phyloP scores from a whole-genome alignment of 2,888 invertebrate species.

The Cerastis rubricosa region DNA sequence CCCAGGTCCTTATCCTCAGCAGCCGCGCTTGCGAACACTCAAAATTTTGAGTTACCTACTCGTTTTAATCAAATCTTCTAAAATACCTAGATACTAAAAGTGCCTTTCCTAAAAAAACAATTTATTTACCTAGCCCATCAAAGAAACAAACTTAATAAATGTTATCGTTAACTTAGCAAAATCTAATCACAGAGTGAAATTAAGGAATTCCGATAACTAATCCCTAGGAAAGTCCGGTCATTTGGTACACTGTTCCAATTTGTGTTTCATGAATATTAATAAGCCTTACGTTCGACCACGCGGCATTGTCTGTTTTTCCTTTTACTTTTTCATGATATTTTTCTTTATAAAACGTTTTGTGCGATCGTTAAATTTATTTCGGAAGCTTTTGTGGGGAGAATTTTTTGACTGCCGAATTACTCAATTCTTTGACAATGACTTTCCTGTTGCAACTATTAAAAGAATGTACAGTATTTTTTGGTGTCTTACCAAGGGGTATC shows the following conservation, averaged over 20 bases:
- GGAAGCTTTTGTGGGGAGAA: background rate
- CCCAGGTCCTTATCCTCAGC: no score
- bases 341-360: conserved; percentile 50
- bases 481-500: background rate
- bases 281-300: conserved; percentile 52
- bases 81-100: background rate
- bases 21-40: no score
- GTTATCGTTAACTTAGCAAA: conserved; percentile 67
- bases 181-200: conserved; percentile 78
- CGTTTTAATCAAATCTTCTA: background rate
- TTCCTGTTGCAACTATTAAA: background rate
- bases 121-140: conserved; percentile 26
- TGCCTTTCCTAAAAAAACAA: background rate
- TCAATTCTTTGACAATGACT: background rate
- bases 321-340: conserved; percentile 51
- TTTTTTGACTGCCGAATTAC: background rate
- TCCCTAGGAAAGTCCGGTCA: conserved; percentile 76
- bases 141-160: conserved; percentile 58
- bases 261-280: conserved; percentile 84
- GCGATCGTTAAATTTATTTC: conserved; percentile 29
- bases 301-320: conserved; percentile 51
- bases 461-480: background rate
- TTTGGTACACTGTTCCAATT: conserved; percentile 80
- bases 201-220: conserved; percentile 82
- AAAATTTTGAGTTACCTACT: background rate